Evolutionary conservation across 2,113 vertebrate genomes (phyloP).

Genomic region (Patagioenas fasciata): DNA sequence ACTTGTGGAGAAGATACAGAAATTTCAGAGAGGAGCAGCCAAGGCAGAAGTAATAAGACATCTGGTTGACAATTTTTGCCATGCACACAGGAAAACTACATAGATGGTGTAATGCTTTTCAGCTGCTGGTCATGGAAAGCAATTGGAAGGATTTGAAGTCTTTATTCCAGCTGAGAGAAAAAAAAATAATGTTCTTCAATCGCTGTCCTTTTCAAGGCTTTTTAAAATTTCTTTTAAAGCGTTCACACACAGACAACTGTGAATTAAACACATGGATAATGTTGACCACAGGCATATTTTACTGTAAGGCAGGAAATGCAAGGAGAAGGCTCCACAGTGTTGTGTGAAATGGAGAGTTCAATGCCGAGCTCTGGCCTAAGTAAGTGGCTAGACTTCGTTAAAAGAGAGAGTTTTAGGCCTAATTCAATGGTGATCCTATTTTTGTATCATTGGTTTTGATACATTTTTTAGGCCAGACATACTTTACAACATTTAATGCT

Average conservation of each 20-base stretch:
- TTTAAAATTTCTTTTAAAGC: neutral
- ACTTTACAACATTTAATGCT: neutral
- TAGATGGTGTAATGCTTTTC: neutral
- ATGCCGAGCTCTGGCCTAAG: neutral
- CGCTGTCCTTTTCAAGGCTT: neutral
- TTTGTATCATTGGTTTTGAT: neutral
- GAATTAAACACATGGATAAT: neutral
- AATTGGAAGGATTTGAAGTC: neutral
- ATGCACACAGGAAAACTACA: neutral
- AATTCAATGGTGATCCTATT: neutral
- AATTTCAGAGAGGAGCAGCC: neutral
- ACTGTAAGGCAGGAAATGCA: neutral
- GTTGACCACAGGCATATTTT: neutral
- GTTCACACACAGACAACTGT: neutral
- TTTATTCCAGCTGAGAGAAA: neutral
- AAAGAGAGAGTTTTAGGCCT: neutral
- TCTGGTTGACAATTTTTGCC: neutral
- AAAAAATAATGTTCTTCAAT: neutral
- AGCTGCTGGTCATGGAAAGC: neutral
- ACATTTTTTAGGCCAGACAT: neutral
- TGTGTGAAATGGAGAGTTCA: neutral
- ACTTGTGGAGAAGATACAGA: neutral
- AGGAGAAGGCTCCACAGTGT: too few relatives aligned
- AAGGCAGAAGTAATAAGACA: neutral
- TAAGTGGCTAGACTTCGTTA: neutral